phyloP scores from a whole-genome alignment of 2,797 vertebrate species.

The Gobio occitaniae region DNA sequence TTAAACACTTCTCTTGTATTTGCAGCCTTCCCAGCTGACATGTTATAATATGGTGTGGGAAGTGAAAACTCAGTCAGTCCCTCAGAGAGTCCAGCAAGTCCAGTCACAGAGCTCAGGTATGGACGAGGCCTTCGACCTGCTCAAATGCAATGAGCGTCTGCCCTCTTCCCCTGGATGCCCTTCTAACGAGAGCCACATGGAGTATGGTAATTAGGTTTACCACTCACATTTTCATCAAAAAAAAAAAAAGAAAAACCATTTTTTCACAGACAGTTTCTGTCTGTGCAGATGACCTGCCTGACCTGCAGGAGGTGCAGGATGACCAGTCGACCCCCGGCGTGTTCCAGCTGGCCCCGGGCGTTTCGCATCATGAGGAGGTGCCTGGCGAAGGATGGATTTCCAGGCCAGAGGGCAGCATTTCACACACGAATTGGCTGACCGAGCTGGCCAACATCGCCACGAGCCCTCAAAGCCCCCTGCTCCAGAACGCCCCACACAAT shows the following conservation, averaged over 20 bases:
- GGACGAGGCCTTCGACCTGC: slow-evolving; percentile 90
- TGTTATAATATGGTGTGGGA: slow-evolving; percentile 90
- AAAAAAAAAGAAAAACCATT: not conserved
- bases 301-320: slow-evolving; percentile 95
- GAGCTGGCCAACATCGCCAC: slow-evolving; percentile 98
- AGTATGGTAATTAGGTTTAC: slow-evolving; percentile 85
- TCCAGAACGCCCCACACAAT: slow-evolving; percentile 85
- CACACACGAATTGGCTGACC: slow-evolving; percentile 92
- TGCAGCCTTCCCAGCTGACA: slow-evolving; percentile 79
- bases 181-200: slow-evolving; percentile 91
- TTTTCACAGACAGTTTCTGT: not conserved
- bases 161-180: slow-evolving; percentile 92
- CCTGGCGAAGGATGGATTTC: slow-evolving; percentile 79
- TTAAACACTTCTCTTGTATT: slow-evolving; percentile 20
- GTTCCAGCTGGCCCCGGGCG: slow-evolving; percentile 87
- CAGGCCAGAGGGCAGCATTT: slow-evolving; percentile 81
- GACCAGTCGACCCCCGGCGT: slow-evolving; percentile 86
- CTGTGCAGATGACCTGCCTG: slow-evolving; percentile 92
- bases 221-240: not conserved
- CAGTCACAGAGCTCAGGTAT: slow-evolving; percentile 81
- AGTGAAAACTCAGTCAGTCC: slow-evolving; percentile 84
- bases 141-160: slow-evolving; percentile 94
- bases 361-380: slow-evolving; percentile 96
- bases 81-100: slow-evolving; percentile 82
- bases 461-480: slow-evolving; percentile 94